Conservation (phyloP, 2,888 invertebrate species). For the Pterostichus niger region DNA sequence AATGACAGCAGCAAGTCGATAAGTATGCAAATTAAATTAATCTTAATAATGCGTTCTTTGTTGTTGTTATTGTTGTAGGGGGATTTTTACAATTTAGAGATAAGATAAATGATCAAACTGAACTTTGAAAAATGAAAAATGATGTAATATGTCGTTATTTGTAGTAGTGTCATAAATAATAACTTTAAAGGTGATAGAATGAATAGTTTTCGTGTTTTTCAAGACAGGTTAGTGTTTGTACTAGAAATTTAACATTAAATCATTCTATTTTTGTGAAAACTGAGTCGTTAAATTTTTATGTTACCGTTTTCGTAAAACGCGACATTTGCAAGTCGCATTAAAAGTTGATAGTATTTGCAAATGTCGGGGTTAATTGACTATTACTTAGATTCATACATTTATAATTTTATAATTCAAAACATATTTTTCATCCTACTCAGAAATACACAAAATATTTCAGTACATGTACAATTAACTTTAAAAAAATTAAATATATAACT, state of each 20-base stretch:
- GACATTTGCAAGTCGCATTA: no score
- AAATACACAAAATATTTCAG: no score
- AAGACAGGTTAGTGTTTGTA: no score
- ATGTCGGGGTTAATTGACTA: no score
- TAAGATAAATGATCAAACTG: slow-evolving; percentile 36
- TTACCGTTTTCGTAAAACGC: not conserved
- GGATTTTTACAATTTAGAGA: slow-evolving; percentile 11
- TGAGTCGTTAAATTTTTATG: slow-evolving; percentile 1
- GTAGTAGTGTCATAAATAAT: slow-evolving; percentile 16
- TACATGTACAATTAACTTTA: no score
- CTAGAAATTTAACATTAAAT: slow-evolving; percentile 4
- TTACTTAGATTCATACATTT: no score
- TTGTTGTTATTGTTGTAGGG: slow-evolving; percentile 26
- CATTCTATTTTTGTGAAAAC: slow-evolving; percentile 18
- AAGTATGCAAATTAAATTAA: slow-evolving; percentile 42
- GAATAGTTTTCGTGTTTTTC: no score
- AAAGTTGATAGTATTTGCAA: no score
- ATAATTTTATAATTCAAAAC: no score
- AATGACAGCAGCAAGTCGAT: slow-evolving; percentile 22
- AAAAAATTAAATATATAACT: no score
- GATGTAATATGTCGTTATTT: slow-evolving; percentile 24
- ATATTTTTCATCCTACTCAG: no score
- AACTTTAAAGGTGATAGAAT: slow-evolving; percentile 12
- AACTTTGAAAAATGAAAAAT: slow-evolving; percentile 24
- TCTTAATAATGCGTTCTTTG: slow-evolving; percentile 30